phyloP scores from a whole-genome alignment of 1,140 invertebrate genomes.

The Panonychus citri region DNA sequence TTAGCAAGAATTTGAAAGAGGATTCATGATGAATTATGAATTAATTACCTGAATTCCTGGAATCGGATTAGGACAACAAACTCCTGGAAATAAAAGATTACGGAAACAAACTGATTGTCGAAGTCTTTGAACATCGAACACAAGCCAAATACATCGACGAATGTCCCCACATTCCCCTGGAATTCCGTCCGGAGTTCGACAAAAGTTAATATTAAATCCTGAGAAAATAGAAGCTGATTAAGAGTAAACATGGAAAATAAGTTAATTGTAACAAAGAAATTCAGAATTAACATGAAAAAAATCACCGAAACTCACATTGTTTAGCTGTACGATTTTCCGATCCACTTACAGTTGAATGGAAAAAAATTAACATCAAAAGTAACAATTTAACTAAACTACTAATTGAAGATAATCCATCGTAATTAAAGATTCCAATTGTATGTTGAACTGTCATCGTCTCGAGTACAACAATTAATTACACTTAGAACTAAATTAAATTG shows the following conservation, averaged over 20 bases:
- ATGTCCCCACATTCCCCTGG: slow-evolving; percentile 63
- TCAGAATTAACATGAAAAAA: neutral
- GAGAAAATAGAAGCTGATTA: neutral
- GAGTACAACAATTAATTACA: no score
- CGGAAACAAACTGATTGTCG: slow-evolving; percentile 73
- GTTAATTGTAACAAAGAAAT: neutral
- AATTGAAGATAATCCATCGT: no score
- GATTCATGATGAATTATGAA: neutral
- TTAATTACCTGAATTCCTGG: neutral
- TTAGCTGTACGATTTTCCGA: neutral
- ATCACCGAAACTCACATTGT: neutral
- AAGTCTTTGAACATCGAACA: slow-evolving; percentile 53
- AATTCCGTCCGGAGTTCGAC: slow-evolving; percentile 42
- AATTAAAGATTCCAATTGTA: no score
- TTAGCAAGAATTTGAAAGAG: neutral
- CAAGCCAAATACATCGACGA: slow-evolving; percentile 58
- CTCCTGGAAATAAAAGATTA: slow-evolving; percentile 65
- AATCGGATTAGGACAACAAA: slow-evolving; percentile 45
- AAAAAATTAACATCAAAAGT: no score
- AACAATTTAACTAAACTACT: no score
- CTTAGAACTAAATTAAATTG: no score
- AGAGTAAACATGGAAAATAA: neutral
- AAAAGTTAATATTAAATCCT: slow-evolving; percentile 8
- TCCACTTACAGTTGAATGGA: neutral
- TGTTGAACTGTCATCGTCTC: no score